Base-by-base conservation (phyloP, 1,140 invertebrate genomes). In the Anastatus disparis region DNA sequence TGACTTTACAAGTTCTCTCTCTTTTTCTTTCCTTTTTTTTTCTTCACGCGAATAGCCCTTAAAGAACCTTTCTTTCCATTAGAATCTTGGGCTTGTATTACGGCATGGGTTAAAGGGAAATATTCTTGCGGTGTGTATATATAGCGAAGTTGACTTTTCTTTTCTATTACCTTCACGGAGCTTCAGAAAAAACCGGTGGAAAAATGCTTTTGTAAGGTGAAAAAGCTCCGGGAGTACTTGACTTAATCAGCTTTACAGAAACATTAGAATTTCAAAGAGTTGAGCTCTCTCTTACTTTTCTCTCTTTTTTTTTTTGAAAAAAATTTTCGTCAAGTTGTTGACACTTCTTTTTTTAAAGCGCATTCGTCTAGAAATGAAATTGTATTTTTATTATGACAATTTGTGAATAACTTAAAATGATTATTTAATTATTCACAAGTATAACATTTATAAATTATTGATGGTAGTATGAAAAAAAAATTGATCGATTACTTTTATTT, bases 191-290 rank as follows among this genome's bases (percentile, higher is more conserved):
- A n/a, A n/a, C 31, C 31, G n/a, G 27, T 7, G 44, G 31, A 24
- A 46, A 59, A 64, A 64, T 64, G 26, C 46, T 38, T 64, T 62
- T 48, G 56, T 61, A 15, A 12, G n/a, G 26, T 29, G 63, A 12
- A 29, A 4, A 29, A 29, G 35, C 50, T 42, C 29, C 6, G 17
- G 22, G 46, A n/a, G 17, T 20, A 50, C 31, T 29, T 20, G 24
- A 42, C 52, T 66, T 56, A 44, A 46, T 56, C 27, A 27, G 52
- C 44, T 44, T 56, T 24, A 44, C 52, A 20, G 35, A 20, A 8
- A 35, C 15, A 55, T 65, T 65, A 65, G 46, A 55, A 40, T 42
- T 65, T 53, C 3, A 53, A 20, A 17, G 20, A 29, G 1, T 1
- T 24, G n/a, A 15, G 24, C 40, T 61, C 24, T 17, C 17, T n/a